Evolutionary conservation across 2,113 vertebrate species (phyloP), one percentile per base, ranked within the genome.

Genomic region (Emydura subglobosa): DNA sequence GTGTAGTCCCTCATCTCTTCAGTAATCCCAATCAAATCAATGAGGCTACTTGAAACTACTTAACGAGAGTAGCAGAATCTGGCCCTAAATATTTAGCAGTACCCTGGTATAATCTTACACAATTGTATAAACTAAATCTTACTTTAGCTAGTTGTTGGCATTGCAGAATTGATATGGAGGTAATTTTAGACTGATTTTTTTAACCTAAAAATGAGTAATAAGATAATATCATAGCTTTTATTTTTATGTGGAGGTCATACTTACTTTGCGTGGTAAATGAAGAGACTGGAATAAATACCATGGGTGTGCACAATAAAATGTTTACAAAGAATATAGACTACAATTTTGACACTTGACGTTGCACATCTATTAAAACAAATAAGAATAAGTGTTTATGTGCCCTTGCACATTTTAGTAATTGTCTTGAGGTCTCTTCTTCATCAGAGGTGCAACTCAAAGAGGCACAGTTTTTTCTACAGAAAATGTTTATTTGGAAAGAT

Each of bases 221-320:
- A 1, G 47, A 39, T 47, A 47, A 29, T 51, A 51, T 84, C 90
- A 91, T 96, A 86, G 3, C 39, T 59, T 90, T n/a, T 78, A 80
- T 97, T 97, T 82, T 96, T 89, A 92, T 90, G 55, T 82, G 57
- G 78, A 88, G 34, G 44, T 51, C 3, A 42, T 94, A 68, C 96
- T 96, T 87, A 94, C 87, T 59, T 92, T 6, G 31, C 85, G 42
- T 34, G 83, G 87, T 92, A 95, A 95, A 94, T 94, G 86, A 47
- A 59, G 91, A 95, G 94, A 96, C 44, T 88, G 92, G 90, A 61
- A 92, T 61, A 96, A 97, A 86, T 88, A 49, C 88, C 96, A 42
- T 47, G 3, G 86, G 89, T 97, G 98, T 97, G 97, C 97, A 98
- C 96, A 95, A 86, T 72, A 82, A 91, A 98, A 98, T 92, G 79